Percentiles rank a stretch among this genome's conserved stretches.
These are phyloP conservation scores for Lasioglossum zephyrum DNA, from an alignment of 2,888 invertebrate species.

Conservation along the genomic window DNA sequence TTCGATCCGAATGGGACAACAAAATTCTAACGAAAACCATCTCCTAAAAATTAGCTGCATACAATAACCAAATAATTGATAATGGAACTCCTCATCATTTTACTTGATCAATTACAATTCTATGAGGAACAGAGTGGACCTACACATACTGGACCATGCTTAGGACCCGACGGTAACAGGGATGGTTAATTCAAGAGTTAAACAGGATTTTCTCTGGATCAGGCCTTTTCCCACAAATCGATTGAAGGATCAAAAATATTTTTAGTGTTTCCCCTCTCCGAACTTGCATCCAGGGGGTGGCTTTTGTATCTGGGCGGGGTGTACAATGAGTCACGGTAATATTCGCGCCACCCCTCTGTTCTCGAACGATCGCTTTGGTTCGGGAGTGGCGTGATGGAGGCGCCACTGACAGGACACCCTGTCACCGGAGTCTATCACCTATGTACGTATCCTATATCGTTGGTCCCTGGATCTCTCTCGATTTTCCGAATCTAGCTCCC, in stretches of 20 bases:
- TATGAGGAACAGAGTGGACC: background rate
- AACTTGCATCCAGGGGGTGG: background rate
- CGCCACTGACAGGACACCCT: constrained; percentile 34
- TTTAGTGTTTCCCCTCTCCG: background rate
- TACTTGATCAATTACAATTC: background rate
- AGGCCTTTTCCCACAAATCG: background rate
- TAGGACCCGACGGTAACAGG: background rate
- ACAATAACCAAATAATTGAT: background rate
- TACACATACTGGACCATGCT: background rate
- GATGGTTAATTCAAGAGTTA: background rate
- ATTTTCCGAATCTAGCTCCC: background rate
- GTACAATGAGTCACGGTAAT: constrained; percentile 45
- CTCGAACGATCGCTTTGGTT: constrained; percentile 17
- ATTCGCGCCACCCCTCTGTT: constrained; percentile 29
- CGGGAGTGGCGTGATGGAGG: constrained; percentile 14
- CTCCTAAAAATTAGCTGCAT: too few species aligned
- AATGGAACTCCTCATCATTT: too few species aligned
- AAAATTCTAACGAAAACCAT: too few species aligned
- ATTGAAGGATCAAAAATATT: background rate
- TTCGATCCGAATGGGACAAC: too few species aligned
- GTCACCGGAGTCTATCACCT: constrained; percentile 3
- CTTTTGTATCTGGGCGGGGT: constrained; percentile 42
- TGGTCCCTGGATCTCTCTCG: background rate
- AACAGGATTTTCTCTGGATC: background rate
- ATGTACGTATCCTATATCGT: background rate